These are phyloP conservation scores for Lissocephala sabroskyi DNA, from an alignment of 2,888 invertebrate species.

Conservation along the genomic window DNA sequence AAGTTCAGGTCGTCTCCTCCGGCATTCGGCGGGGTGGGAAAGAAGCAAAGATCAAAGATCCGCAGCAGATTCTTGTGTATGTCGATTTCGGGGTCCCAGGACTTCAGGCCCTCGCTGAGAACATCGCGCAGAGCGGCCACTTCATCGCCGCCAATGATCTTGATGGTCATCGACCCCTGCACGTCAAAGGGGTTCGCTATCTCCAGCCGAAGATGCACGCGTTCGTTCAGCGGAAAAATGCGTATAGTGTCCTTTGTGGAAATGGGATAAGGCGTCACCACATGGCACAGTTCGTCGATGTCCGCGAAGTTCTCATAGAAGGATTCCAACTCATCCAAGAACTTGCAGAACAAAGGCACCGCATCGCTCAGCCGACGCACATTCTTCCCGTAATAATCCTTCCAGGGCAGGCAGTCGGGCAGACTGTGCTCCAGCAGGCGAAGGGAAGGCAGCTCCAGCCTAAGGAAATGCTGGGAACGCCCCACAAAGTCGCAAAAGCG, in stretches of 20 bases:
- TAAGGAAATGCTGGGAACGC: constrained; percentile 57
- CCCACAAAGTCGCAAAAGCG: constrained; percentile 58
- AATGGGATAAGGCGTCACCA: constrained; percentile 64
- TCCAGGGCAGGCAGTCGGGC: constrained; percentile 54
- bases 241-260: constrained; percentile 65
- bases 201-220: constrained; percentile 65
- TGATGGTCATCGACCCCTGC: constrained; percentile 55
- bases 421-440: constrained; percentile 59
- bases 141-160: constrained; percentile 69
- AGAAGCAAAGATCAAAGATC: constrained; percentile 70
- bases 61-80: constrained; percentile 70
- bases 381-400: constrained; percentile 37
- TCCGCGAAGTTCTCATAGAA: constrained; percentile 67
- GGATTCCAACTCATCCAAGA: constrained; percentile 59
- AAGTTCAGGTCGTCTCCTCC: constrained; percentile 7
- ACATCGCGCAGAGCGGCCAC: constrained; percentile 57
- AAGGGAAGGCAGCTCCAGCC: constrained; percentile 48
- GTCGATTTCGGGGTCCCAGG: constrained; percentile 69
- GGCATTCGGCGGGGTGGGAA: constrained; percentile 59
- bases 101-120: constrained; percentile 62
- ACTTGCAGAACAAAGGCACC: constrained; percentile 42
- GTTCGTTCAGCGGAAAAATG: constrained; percentile 66
- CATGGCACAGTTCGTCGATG: constrained; percentile 70
- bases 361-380: constrained; percentile 15
- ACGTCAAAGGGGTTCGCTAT: constrained; percentile 66